Evolutionary conservation across 2,113 vertebrate genomes (phyloP), one percentile per base, ranked within the genome.

Genomic region (Apeltes quadracus): DNA sequence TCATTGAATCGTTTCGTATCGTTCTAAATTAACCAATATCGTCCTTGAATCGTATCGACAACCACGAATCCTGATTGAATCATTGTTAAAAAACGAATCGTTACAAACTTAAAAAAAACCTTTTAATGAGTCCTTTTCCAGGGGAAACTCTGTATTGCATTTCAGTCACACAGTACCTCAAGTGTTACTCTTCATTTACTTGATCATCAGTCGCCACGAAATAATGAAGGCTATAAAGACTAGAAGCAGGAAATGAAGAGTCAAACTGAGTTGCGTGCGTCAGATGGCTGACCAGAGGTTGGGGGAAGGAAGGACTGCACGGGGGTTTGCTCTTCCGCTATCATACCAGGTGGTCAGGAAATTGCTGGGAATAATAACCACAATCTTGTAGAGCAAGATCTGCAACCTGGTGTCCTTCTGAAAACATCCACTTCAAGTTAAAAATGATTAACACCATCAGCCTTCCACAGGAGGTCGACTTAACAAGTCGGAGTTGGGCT

Each of bases 281-380:
- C 10, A 5, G 32, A 10, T 1, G 29, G 29, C 22, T 51, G 59
- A 25, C 41, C 32, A 51, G 23, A 74, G 64, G 58, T 43, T 38
- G 22, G 3, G 23, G 76, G 39, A 15, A 76, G 83, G 76, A 78
- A 76, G 78, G 58, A 7, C 51, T 13, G 51, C 27, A 38, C 29
- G 55, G 75, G 23, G 22, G 2, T 61, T 7, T 8, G 34, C 54
- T 36, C 55, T 50, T 44, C 48, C 4, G 15, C n/a, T 50, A 15
- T 64, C 16, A 61, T 64, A 55, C 12, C 76, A 69, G 67, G 59
- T 62, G 72, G 56, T 55, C 78, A 87, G 84, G 83, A 85, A 69
- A 78, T 38, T 51, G 55, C 57, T 72, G 61, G 74, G 38, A 58
- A 76, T 50, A 88, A 84, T 61, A 69, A 25, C 14, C 8, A 2